Evolutionary conservation across 2,113 vertebrate species (phyloP).

Genomic region (Lucifuga dentata): DNA sequence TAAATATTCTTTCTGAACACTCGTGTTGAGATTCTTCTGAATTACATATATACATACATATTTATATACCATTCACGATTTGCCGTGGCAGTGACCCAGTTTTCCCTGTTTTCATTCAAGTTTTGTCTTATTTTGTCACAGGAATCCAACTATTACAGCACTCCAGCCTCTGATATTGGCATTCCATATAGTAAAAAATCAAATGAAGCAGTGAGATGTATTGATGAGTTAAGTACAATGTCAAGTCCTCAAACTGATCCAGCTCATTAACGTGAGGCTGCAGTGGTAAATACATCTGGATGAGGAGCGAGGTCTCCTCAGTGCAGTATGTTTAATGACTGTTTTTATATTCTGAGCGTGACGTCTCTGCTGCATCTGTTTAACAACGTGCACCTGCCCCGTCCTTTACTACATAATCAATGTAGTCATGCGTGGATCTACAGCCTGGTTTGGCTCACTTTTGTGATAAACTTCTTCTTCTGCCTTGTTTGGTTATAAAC

Average conservation of each 20-base stretch:
- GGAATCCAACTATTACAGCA: neutral
- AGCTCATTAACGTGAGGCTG: conserved; percentile 44
- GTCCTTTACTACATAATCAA: conserved; percentile 38
- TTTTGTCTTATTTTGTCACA: neutral
- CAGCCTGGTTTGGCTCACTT: conserved; percentile 26
- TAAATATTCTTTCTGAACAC: neutral
- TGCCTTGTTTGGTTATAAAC: too few species aligned
- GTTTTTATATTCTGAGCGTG: conserved; percentile 62
- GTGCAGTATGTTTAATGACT: conserved; percentile 48
- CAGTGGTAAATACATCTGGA: conserved; percentile 43
- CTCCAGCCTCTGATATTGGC: conserved; percentile 6
- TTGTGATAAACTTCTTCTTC: conserved; percentile 35
- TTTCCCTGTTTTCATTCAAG: fast-evolving
- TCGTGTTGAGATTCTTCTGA: too few species aligned
- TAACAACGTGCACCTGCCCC: conserved; percentile 58
- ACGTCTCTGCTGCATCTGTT: conserved; percentile 52
- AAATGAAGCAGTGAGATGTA: conserved; percentile 6
- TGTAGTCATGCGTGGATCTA: conserved; percentile 18
- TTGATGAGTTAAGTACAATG: conserved; percentile 24
- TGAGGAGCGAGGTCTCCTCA: conserved; percentile 31
- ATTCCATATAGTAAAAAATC: neutral
- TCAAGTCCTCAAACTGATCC: conserved; percentile 26
- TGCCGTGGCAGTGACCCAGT: neutral
- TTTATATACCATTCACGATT: conserved; percentile 4
- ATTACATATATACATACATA: too few species aligned